Evolutionary conservation across 2,113 vertebrate species (phyloP).

Genomic region (Salvelinus sp.): DNA sequence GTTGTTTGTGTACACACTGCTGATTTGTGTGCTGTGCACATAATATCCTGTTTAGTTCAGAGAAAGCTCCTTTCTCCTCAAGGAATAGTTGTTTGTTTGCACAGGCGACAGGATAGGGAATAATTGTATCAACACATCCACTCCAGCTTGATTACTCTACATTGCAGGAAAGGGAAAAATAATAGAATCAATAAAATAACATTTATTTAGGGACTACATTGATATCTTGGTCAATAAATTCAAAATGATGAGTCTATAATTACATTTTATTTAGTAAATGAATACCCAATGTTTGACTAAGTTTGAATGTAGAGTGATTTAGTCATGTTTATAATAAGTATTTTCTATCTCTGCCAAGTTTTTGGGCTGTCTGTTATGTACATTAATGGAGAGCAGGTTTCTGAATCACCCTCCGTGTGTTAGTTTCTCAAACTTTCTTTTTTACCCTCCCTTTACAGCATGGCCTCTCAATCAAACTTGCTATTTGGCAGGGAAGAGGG

Average conservation of each 20-base stretch:
- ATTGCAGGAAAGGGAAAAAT: background rate
- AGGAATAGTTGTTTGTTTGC: conserved; percentile 6
- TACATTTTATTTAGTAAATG: too few species aligned
- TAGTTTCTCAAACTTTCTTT: conserved; percentile 41
- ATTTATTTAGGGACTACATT: too few species aligned
- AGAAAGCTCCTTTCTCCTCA: conserved; percentile 10
- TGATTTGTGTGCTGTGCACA: conserved; percentile 36
- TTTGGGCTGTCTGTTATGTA: conserved; percentile 25
- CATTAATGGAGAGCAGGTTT: conserved; percentile 19
- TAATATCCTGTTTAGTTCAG: conserved; percentile 26
- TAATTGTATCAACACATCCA: background rate
- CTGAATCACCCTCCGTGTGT: conserved; percentile 19
- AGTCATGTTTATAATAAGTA: too few species aligned
- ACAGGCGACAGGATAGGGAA: conserved; percentile 21
- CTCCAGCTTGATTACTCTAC: too few species aligned
- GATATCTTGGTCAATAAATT: too few species aligned
- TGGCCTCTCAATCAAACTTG: conserved; percentile 77
- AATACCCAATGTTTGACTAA: too few species aligned
- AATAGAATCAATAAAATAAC: too few species aligned
- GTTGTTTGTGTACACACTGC: conserved; percentile 15
- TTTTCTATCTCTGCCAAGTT: too few species aligned
- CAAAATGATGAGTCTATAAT: too few species aligned
- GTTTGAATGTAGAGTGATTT: too few species aligned
- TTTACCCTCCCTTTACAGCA: conserved; percentile 67
- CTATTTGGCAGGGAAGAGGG: conserved; percentile 77